Base-by-base conservation (phyloP, 2,888 invertebrate genomes). In the Cynaeus angustus region DNA sequence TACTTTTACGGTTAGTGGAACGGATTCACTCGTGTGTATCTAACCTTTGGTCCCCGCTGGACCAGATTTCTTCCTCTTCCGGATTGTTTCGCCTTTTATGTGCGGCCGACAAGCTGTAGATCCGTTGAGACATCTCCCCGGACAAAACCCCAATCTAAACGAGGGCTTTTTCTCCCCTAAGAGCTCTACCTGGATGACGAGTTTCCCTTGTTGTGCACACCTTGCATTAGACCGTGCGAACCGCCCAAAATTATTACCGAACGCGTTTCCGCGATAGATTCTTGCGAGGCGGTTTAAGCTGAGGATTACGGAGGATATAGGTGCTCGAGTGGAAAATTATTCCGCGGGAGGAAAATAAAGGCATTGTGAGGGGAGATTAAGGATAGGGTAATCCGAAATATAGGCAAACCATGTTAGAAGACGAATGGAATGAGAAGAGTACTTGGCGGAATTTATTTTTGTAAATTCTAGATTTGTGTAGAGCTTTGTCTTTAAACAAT, bases 61-160 rank as follows among this genome's bases (percentile, higher is more conserved):
- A 73, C 75, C 72, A 70, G 72, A 76, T 75, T 76, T 46, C 78
- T 79, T 80, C 79, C 78, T 80, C 78, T 80, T 79, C 80, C 79
- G 80, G 75, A 77, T 79, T 77, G 75, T 68, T 65, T 55, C 70
- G 33, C 67, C 38, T 76, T 66, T 66, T 66, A 48, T 43, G 37
- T 55, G 37, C 38, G 55, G 3, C 37, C 37, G 21, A 55, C 55
- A 46, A 59, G 45, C 45, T 38, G 43, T 38, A 53, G 73, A 74
- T 74, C 74, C 74, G 74, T 74, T 74, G 72, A 68, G 72, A 72
- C 52, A 45, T 38, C 66, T 64, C 64, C 64, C 64, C 33, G 14
- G 12, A 48, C 48, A 62, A 48, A 62, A 62, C 53, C 68, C 65
- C 65, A 56, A 70, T 66, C 61, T 70, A 70, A 56, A 66, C 53